These are phyloP conservation scores for Scaeva pyrastri DNA, from an alignment of 2,888 invertebrate species.

Conservation along the genomic window DNA sequence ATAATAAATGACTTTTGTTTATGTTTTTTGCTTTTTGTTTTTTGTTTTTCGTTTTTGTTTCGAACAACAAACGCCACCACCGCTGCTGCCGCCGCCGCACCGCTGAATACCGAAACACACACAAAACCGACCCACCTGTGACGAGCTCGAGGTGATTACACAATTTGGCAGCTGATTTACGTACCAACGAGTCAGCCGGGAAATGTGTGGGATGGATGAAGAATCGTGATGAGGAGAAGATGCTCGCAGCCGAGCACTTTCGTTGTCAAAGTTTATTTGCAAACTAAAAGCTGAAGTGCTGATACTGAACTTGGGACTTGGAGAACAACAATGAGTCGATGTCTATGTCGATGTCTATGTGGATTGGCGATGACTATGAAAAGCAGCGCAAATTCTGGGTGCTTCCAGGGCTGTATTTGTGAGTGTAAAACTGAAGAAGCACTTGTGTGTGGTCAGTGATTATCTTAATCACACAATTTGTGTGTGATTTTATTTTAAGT, in stretches of 20 bases:
- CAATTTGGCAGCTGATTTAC: constrained; percentile 48
- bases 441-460: too few relatives aligned
- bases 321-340: constrained; percentile 46
- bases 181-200: neutral
- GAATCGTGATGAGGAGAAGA: constrained; percentile 38
- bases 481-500: too few relatives aligned
- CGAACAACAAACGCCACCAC: constrained; percentile 11
- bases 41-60: neutral
- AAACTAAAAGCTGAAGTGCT: constrained; percentile 68
- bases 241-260: constrained; percentile 58
- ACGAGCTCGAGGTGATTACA: constrained; percentile 43
- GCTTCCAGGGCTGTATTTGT: constrained; percentile 24
- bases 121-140: constrained; percentile 15
- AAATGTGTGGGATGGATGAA: constrained; percentile 29
- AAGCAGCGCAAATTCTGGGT: constrained; percentile 26
- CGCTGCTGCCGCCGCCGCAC: too few relatives aligned
- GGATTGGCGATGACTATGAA: too few relatives aligned
- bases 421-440: too few relatives aligned
- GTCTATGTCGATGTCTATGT: too few relatives aligned
- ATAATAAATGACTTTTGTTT: neutral
- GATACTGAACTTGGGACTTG: constrained; percentile 64
- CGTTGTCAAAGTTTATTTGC: constrained; percentile 73
- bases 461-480: too few relatives aligned
- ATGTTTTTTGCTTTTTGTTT: neutral
- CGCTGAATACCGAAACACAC: neutral